Conservation (phyloP, 2,113 vertebrate genomes). For the Sprattus sprattus region DNA sequence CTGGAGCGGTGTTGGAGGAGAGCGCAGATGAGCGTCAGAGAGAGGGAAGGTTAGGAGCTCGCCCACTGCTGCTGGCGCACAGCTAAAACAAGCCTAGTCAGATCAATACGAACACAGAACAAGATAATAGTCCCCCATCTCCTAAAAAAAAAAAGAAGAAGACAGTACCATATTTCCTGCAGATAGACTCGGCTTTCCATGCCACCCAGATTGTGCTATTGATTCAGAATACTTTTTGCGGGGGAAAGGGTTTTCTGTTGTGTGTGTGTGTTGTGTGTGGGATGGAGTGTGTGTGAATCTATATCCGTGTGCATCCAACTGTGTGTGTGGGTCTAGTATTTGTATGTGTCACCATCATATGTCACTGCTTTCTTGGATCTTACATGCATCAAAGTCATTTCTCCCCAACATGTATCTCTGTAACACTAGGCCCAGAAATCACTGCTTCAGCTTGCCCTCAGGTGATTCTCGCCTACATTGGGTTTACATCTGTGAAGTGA, state of each 20-base stretch:
- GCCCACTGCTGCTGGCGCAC: conserved; percentile 41
- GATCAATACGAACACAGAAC: conserved; percentile 40
- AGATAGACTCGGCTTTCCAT: conserved; percentile 28
- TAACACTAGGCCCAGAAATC: not conserved
- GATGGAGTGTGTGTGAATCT: not conserved
- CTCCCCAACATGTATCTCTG: not conserved
- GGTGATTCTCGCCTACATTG: not conserved
- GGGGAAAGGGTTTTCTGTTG: not conserved
- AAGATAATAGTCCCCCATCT: not conserved
- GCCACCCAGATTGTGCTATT: conserved; percentile 24
- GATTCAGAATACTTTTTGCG: conserved; percentile 24
- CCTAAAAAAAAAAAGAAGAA: conserved; percentile 23
- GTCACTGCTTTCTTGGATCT: not conserved
- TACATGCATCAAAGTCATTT: not conserved
- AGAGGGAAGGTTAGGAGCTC: conserved; percentile 23
- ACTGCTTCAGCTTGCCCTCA: not conserved
- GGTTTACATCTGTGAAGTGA: not conserved
- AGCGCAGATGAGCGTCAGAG: not conserved
- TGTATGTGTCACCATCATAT: not conserved
- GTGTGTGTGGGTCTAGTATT: not conserved
- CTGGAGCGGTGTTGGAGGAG: not conserved
- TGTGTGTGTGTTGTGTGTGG: conserved; percentile 28
- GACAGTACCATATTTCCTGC: conserved; percentile 18
- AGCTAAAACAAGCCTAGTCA: conserved; percentile 44
- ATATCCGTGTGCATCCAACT: not conserved